Evolutionary conservation across 2,797 vertebrate species (phyloP).

Genomic region (Hemibagrus guttatus): DNA sequence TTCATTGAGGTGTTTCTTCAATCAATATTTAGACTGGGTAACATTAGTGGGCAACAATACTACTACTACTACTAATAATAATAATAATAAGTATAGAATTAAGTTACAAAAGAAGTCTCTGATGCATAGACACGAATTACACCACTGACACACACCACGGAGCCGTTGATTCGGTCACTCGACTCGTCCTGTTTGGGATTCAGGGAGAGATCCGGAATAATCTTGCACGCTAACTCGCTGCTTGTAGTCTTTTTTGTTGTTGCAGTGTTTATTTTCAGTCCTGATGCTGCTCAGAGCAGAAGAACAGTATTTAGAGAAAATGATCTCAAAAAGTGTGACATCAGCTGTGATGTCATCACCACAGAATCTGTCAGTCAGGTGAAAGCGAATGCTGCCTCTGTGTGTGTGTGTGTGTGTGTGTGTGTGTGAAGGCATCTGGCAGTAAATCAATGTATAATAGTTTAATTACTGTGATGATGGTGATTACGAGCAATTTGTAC

Average conservation of each 20-base stretch:
- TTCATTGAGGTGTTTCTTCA: no score
- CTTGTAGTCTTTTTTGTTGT: no score
- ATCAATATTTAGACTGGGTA: no score
- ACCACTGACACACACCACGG: no score
- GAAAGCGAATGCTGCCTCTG: slow-evolving; percentile 8
- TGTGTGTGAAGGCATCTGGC: slow-evolving; percentile 69
- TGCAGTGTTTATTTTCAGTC: not conserved
- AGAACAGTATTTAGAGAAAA: not conserved
- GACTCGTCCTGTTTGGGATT: not conserved
- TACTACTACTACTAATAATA: no score
- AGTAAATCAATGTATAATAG: slow-evolving; percentile 14
- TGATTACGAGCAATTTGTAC: slow-evolving; percentile 3
- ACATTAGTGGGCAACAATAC: no score
- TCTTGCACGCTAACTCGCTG: no score
- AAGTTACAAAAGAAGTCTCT: no score
- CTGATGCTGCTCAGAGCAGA: not conserved
- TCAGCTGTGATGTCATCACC: not conserved
- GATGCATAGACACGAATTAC: no score
- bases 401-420: slow-evolving; percentile 38
- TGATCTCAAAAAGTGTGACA: not conserved
- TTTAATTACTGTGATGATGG: slow-evolving; percentile 22
- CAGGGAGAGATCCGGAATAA: no score
- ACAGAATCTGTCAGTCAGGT: not conserved
- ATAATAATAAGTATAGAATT: no score
- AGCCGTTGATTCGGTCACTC: not conserved